Evolutionary conservation across 2,888 invertebrate species (phyloP), one percentile per base, ranked within the genome.

Genomic region (Marasmarcha lunaedactyla): DNA sequence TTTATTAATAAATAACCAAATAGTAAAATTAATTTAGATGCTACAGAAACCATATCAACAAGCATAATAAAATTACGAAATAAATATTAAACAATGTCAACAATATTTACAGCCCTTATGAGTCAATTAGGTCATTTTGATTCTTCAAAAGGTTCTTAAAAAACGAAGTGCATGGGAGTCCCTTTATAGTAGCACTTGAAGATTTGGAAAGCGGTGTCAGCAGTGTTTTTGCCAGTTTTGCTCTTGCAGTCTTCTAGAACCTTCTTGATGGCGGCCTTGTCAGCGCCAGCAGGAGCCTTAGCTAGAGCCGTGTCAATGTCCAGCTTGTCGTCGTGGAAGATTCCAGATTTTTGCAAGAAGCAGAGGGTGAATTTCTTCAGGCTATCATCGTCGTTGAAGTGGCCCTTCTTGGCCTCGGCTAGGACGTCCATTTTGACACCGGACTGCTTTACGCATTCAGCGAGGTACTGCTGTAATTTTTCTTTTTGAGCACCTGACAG

Each of bases 281-380:
- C 71, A 0, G 72, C 57, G 1, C 72, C 76, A 1, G 63, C 43
- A 0, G 81, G 77, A 1, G 85, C 36, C 46, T 83, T 81, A 0
- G 69, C 47, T 7, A 78, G 45, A 1, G 84, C 68, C 1, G 57
- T 63, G 2, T 81, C 84, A 0, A 71, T 63, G 14, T 84, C 79
- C 10, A 85, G 46, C 38, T 79, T 71, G 1, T 71, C 79, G 35
- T 73, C 68, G 1, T 47, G 34, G 11, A 55, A 53, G 1, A 83
- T 63, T 1, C 68, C 71, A 1, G 76, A 57, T 44, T 78, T 83
- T 42, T 77, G 58, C 55, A 83, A 74, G 60, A 85, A 72, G 50
- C 86, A 86, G 0, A 76, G 54, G 0, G 68, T 57, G 46, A 83
- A 84, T 35, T 78, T 73, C 47, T 84, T 84, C 1, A 85, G 46